A percentile compares a stretch with the other conserved stretches of the same genome.
Conservation (phyloP, 2,888 invertebrate species). For the Hypercompe scribonia region DNA sequence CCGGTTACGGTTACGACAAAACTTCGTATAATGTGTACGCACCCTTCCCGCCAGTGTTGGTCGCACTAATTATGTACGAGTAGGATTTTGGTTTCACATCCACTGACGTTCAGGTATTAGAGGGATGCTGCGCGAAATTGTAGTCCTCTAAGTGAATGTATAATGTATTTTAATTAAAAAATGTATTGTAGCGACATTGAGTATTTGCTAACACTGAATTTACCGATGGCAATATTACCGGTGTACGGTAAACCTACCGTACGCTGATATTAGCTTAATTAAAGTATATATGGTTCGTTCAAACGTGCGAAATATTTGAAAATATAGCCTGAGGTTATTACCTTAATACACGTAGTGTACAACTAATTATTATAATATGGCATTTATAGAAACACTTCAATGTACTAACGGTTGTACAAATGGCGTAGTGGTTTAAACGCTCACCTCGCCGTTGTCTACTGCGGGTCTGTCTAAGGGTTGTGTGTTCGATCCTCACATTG, state of each 20-base stretch:
- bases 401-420: too few species aligned
- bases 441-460: too few species aligned
- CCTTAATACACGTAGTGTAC: background rate
- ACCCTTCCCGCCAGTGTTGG: slow-evolving; percentile 42
- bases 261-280: slow-evolving; percentile 5
- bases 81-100: slow-evolving; percentile 66
- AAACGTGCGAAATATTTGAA: background rate
- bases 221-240: background rate
- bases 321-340: background rate
- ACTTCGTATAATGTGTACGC: slow-evolving; percentile 27
- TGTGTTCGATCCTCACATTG: too few species aligned
- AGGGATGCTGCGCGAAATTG: slow-evolving; percentile 48
- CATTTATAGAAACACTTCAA: background rate
- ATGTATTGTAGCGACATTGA: slow-evolving; percentile 9
- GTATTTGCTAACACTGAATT: slow-evolving; percentile 10
- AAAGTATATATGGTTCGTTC: background rate
- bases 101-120: slow-evolving; percentile 53
- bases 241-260: background rate
- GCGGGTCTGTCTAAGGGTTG: too few species aligned
- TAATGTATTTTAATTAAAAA: slow-evolving; percentile 43
- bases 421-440: too few species aligned
- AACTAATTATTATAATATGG: background rate
- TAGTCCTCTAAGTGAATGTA: slow-evolving; percentile 32
- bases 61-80: slow-evolving; percentile 66
- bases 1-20: slow-evolving; percentile 10